Base-by-base conservation (phyloP, 2,113 vertebrate genomes). In the Amazona vittata region DNA sequence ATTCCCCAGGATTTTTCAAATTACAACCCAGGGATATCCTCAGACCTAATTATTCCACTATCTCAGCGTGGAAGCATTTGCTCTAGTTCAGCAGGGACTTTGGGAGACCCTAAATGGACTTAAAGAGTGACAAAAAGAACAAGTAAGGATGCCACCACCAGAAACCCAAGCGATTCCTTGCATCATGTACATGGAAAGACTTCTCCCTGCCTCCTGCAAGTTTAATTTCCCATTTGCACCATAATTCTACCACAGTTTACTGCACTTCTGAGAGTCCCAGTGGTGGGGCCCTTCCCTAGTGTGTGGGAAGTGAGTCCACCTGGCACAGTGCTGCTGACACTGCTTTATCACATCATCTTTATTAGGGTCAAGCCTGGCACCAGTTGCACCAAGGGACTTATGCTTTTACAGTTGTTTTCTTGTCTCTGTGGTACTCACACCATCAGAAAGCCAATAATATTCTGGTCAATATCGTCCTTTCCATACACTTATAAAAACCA, bases 221-320 rank as follows among this genome's bases (percentile, higher is more conserved):
- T 41, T 84, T 47, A 7, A 41, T 82, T 87, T 79, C n/a, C 37
- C 31, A n/a, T 63, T 87, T 75, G 5, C 22, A 79, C 41, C 75
- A 25, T 12, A 3, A 0, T 13, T 41, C 17, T 8, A 19, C 1
- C 19, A 46, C 9, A 7, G 33, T 18, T 60, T 20, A 63, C 57
- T 18, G 43, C 35, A 69, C 57, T 41, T 80, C 31, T 46, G 21
- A 33, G 39, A 60, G 50, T n/a, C 5, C 18, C 41, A 39, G 2
- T 0, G 2, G 53, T 1, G 0, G 11, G 19, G 25, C 5, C 4
- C 7, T 55, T 86, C 62, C 10, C 2, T 5, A 33, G 28, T 21
- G 8, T 2, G 1, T 3, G 2, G 33, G 43, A 47, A 20, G 26
- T 0, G 4, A 62, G 20, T 17, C 21, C 1, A 0, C 17, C 41